Percentiles rank a stretch among this genome's conserved stretches.
These are phyloP conservation scores for Catharus fuscescens DNA, from an alignment of 2,113 vertebrate species.

Conservation along the genomic window DNA sequence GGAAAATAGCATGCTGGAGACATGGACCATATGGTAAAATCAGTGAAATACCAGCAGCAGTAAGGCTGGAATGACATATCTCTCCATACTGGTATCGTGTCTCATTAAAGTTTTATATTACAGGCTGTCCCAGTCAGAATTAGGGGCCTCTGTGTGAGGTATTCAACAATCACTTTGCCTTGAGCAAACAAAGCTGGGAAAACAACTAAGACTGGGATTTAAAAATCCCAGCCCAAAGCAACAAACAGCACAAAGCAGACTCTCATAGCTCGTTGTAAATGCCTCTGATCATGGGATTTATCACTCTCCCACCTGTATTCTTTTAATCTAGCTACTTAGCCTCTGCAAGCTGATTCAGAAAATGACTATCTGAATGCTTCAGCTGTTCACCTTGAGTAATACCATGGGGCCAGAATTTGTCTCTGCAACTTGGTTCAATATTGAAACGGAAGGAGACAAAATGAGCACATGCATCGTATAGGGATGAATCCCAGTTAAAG, in stretches of 20 bases:
- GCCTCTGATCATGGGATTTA: conserved; percentile 44
- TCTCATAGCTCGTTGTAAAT: conserved; percentile 46
- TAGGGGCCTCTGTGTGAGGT: not conserved
- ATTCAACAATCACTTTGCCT: conserved; percentile 21
- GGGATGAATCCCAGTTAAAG: not conserved
- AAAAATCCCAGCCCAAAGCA: conserved; percentile 52
- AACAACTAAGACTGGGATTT: conserved; percentile 47
- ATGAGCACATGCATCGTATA: accelerated
- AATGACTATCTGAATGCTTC: conserved; percentile 46
- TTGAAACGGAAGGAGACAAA: not conserved
- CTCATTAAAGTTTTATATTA: not conserved
- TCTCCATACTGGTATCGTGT: not conserved
- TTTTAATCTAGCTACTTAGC: conserved; percentile 54
- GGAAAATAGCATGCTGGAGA: not conserved
- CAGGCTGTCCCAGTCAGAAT: not conserved
- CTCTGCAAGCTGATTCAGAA: not conserved
- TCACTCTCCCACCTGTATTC: conserved; percentile 13
- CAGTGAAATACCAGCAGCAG: not conserved
- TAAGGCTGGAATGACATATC: not conserved
- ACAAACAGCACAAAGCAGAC: conserved; percentile 43
- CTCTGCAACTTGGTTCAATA: conserved; percentile 13
- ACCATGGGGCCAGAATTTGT: not conserved
- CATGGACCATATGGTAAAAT: not conserved
- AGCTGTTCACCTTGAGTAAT: conserved; percentile 56
- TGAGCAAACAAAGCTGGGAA: conserved; percentile 67